phyloP scores from a whole-genome alignment of 2,888 invertebrate species.

The Herminia tarsipennalis region DNA sequence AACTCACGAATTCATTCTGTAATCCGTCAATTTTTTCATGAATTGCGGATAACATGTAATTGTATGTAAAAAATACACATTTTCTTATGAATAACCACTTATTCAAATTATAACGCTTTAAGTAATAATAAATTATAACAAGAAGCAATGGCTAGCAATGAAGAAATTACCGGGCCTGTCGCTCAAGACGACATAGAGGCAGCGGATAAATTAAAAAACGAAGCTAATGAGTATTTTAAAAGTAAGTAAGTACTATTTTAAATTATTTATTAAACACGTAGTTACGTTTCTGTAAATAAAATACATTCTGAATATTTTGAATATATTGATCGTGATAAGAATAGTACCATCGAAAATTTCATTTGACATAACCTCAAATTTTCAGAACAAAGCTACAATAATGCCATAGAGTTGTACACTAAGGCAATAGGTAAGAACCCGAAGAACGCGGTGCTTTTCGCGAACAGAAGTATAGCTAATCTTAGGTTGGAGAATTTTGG shows the following conservation, averaged over 20 bases:
- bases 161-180: conserved; percentile 67
- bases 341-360: conserved; percentile 38
- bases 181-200: conserved; percentile 84
- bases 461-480: conserved; percentile 98
- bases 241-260: conserved; percentile 88
- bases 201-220: conserved; percentile 94
- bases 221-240: conserved; percentile 97
- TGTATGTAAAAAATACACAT: conserved; percentile 62
- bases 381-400: conserved; percentile 95
- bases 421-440: conserved; percentile 96
- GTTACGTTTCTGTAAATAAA: conserved; percentile 7
- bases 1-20: conserved; percentile 29
- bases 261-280: not conserved
- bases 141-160: conserved; percentile 67
- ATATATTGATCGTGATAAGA: conserved; percentile 32
- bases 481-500: conserved; percentile 98
- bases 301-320: conserved; percentile 11
- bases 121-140: conserved; percentile 46
- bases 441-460: conserved; percentile 94
- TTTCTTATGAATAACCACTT: conserved; percentile 60
- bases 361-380: conserved; percentile 69
- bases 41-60: conserved; percentile 68
- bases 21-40: conserved; percentile 55
- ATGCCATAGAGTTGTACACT: conserved; percentile 95
- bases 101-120: conserved; percentile 47